Base-by-base conservation (phyloP, 2,888 invertebrate genomes). In the Caradrina kadenii region DNA sequence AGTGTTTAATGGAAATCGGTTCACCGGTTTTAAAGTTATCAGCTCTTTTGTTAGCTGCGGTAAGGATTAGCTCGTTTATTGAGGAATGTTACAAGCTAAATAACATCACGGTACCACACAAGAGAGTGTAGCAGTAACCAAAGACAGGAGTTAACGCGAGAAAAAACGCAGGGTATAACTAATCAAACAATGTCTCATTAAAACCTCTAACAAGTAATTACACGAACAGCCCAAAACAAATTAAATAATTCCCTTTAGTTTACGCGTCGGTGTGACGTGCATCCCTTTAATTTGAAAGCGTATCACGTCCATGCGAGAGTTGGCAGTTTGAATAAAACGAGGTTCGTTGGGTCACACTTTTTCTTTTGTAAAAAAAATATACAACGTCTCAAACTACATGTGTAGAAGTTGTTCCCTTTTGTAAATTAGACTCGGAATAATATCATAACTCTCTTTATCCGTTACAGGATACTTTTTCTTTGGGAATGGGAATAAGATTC, bases 241-340 rank as follows among this genome's bases (percentile, higher is more conserved):
- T 68, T 50, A 56, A 58, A 63, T 69, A 50, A 58, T 50, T 56
- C 49, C 58, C 60, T 69, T 61, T 42, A 63, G 45, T 31, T 73
- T 78, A 79, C 76, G 53, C 39, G 39, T 65, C 81, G 73, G 81
- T 86, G 83, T 88, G 69, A 84, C 69, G 45, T 69, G 63, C 73
- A 60, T 17, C 69, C 69, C 31, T 72, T 78, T 81, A 80, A 85
- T 92, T 90, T 79, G 85, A 82, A 90, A 79, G 68, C 86, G 55
- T 78, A 81, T 80, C 91, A 90, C 91, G 91, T 91, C 71, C 82
- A 81, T 82, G 87, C 84, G 83, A 87, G 86, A 86, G 88, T 86
- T 87, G 75, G 86, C 86, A 85, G 86, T 91, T 90, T 90, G 90
- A 91, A 90, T 91, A 90, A 89, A 91, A 89, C 83, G 83, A 81